Base-by-base conservation (phyloP, 2,113 vertebrate species). In the Aphelocoma coerulescens region DNA sequence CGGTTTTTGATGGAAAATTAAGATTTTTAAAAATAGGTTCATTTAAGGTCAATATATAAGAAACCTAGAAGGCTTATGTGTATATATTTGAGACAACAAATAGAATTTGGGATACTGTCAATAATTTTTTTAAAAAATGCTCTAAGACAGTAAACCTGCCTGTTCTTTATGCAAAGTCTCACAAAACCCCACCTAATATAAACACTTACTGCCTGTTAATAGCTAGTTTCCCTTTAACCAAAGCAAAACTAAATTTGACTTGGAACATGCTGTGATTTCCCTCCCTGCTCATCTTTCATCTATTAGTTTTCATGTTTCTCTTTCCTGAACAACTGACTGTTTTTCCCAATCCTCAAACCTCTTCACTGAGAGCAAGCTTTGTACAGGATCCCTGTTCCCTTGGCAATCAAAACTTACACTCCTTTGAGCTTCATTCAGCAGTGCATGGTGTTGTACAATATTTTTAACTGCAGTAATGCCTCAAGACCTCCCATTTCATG, bases 371-470 rank as follows among this genome's bases (percentile, higher is more conserved):
- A 74, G 26, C 18, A 71, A 73, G 28, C 14, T 91, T 80, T 62
- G 51, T 0, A 0, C 4, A 1, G 59, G 68, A 71, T 48, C 8
- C 8, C 43, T 43, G 43, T 27, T 77, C n/a, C 48, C 65, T 52
- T 35, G 48, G 11, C 55, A 49, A 32, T 85, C 32, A 54, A 54
- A 77, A 33, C 12, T 46, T 7, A 3, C 14, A 11, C 3, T 84
- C 43, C 43, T 74, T 44, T 51, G 74, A 80, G 65, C 20, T 87
- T 74, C 57, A 41, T 54, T 81, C 57, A 52, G 15, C 17, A 61
- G 10, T 20, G 30, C 17, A 26, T 41, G 52, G 7, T 75, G 20
- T 30, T 52, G 12, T 69, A 46, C 46, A 51, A 4, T 32, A 49
- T 35, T 88, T 92, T 80, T n/a, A 69, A 46, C 28, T 28, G 27